Percentiles rank a stretch among this genome's conserved stretches.
Evolutionary conservation across 2,797 vertebrate species (phyloP).

Genomic region (Pangasius larnaudii): DNA sequence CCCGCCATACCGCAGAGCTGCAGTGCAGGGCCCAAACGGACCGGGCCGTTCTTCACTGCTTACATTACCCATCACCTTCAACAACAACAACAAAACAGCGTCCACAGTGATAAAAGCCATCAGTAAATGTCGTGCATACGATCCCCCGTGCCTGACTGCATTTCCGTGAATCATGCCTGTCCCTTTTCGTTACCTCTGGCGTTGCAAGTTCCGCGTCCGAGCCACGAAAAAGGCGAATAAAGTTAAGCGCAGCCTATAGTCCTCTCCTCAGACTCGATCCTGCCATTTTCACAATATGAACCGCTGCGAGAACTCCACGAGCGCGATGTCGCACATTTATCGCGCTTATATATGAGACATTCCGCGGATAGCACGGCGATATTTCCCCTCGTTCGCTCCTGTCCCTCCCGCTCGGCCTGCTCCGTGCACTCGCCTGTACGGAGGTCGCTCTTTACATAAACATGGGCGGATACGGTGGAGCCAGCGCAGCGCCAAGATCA

Average conservation of each 20-base stretch:
- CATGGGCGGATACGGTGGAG: constrained; percentile 80
- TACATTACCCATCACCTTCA: constrained; percentile 52
- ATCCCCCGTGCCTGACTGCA: not conserved
- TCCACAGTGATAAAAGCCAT: not conserved
- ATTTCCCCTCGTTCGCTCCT: not conserved
- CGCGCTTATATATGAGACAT: not conserved
- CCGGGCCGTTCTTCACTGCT: constrained; percentile 72
- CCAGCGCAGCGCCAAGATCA: constrained; percentile 57
- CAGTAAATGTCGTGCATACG: not conserved
- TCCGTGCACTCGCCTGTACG: constrained; percentile 37
- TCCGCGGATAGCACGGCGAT: constrained; percentile 31
- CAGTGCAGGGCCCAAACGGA: constrained; percentile 74
- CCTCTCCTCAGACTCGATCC: constrained; percentile 72
- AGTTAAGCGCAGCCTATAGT: constrained; percentile 73
- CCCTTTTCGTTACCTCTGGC: constrained; percentile 74
- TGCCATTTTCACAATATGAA: constrained; percentile 73
- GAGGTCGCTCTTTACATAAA: constrained; percentile 72
- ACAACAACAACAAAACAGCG: not conserved
- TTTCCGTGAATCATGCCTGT: not conserved
- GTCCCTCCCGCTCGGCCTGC: constrained; percentile 41
- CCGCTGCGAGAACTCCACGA: constrained; percentile 60
- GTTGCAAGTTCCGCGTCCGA: constrained; percentile 80
- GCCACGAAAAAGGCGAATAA: constrained; percentile 65
- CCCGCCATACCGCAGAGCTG: constrained; percentile 71
- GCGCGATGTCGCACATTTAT: constrained; percentile 42